Evolutionary conservation across 2,888 invertebrate species (phyloP).

Genomic region (Stictocephala bisonia): DNA sequence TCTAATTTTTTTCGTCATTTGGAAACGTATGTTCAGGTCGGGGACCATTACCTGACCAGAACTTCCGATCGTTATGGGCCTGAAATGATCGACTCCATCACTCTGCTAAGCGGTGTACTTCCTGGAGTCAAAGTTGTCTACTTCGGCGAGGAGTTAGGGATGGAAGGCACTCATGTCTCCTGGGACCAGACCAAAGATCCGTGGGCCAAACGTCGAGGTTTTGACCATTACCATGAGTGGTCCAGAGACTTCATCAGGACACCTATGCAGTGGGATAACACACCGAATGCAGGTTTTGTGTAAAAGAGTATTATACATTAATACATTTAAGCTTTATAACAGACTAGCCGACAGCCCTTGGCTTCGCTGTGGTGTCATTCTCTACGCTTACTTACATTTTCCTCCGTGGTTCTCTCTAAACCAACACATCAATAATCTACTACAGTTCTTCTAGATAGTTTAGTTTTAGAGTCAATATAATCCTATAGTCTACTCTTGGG

Average conservation of each 20-base stretch:
- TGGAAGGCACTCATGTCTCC: conserved; percentile 72
- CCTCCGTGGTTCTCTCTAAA: too few relatives aligned
- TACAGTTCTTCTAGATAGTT: too few relatives aligned
- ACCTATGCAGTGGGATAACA: conserved; percentile 74
- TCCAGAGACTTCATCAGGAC: conserved; percentile 76
- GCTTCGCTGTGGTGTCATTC: too few relatives aligned
- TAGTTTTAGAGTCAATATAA: too few relatives aligned
- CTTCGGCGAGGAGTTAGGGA: conserved; percentile 88
- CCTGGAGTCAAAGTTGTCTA: conserved; percentile 85
- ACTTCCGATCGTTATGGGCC: conserved; percentile 69
- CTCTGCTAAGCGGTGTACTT: conserved; percentile 75
- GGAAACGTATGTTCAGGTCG: conserved; percentile 71
- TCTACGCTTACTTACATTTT: too few relatives aligned
- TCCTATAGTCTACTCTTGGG: too few relatives aligned
- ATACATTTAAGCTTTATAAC: too few relatives aligned
- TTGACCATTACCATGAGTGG: conserved; percentile 68
- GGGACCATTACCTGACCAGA: conserved; percentile 76
- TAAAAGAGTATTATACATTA: too few relatives aligned
- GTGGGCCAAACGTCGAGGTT: conserved; percentile 73
- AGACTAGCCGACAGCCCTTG: too few relatives aligned
- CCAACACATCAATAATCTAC: too few relatives aligned
- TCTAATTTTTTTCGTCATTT: too few relatives aligned
- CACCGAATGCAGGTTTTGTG: conserved; percentile 67
- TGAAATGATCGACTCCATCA: conserved; percentile 75
- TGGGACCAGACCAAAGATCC: conserved; percentile 75